Evolutionary conservation across 2,888 invertebrate genomes (phyloP), one percentile per base, ranked within the genome.

Genomic region (Orchesella flavescens): DNA sequence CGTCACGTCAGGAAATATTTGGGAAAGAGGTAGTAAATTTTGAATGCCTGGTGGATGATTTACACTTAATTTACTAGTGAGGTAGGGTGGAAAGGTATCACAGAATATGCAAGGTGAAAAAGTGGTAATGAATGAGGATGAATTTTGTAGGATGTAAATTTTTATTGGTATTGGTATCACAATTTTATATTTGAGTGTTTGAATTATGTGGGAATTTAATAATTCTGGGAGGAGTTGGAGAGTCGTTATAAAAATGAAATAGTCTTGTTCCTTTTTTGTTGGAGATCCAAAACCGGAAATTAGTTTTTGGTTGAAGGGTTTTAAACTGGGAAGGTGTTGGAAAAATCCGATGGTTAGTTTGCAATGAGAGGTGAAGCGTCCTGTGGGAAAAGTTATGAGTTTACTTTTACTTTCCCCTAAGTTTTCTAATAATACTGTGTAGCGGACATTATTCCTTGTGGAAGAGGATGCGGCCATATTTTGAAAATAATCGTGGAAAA

Each of bases 1-100:
- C 0, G 80, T 81, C 5, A 81, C 68, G 19, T 81, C 80, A 12
- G 74, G 80, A 34, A 81, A 81, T 15, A 81, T 7, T 1, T 59
- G 46, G 1, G 17, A 24, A 1, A 24, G n/a, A 44, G 4, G 24
- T 65, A 73, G 9, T 10, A 73, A 19, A 43, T 73, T 73, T 66
- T 21, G 24, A n/a, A 73, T 49, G 17, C 72, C 13, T 55, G 73
- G 23, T 19, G 78, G 19, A 34, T 9, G 19, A 34, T 9, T 4
- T 34, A 63, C 53, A 19, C 17, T 17, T 21, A 19, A 4, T 34
- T 4, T 4, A 34, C 34, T 34, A 7, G 34, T 34, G 2, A 34
- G 34, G 34, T 34, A 7, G 7, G 34, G 34, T 34, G 7, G 34
- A 34, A 34, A 34, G 7, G 34, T 4, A 23, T 7, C 23, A n/a